Conservation (phyloP, 2,797 vertebrate species). For the Anniella stebbinsi region DNA sequence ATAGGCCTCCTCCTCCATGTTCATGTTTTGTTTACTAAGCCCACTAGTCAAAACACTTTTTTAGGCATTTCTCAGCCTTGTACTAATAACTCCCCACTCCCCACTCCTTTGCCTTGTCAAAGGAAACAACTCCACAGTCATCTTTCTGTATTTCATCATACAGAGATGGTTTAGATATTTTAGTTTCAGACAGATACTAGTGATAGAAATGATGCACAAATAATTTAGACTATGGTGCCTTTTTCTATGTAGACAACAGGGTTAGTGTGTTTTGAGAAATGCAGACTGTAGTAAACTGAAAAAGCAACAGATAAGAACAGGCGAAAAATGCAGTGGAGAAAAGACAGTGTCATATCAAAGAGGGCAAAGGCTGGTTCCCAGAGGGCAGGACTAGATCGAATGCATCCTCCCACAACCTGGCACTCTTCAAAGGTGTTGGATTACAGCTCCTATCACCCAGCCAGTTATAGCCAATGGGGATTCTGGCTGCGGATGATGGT, state of each 20-base stretch:
- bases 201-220: slow-evolving; percentile 67
- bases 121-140: slow-evolving; percentile 10
- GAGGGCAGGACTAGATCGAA: not conserved
- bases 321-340: slow-evolving; percentile 65
- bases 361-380: not conserved
- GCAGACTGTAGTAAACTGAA: slow-evolving; percentile 71
- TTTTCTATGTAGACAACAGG: slow-evolving; percentile 72
- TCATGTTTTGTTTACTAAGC: slow-evolving; percentile 44
- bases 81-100: slow-evolving; percentile 28
- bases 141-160: not conserved
- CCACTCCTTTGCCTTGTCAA: not conserved
- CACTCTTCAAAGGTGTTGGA: not conserved
- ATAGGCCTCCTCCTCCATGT: slow-evolving; percentile 42
- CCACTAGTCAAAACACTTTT: slow-evolving; percentile 63
- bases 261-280: slow-evolving; percentile 61
- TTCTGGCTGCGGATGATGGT: not conserved
- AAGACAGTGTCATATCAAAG: not conserved
- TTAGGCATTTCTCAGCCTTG: slow-evolving; percentile 44
- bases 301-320: slow-evolving; percentile 66
- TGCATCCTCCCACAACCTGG: not conserved
- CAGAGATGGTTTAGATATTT: slow-evolving; percentile 71
- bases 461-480: no score
- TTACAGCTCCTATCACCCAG: no score
- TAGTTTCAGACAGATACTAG: slow-evolving; percentile 46
- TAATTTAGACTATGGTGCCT: slow-evolving; percentile 68